phyloP scores from a whole-genome alignment of 1,140 invertebrate species.

The Polypedilum pembai region DNA sequence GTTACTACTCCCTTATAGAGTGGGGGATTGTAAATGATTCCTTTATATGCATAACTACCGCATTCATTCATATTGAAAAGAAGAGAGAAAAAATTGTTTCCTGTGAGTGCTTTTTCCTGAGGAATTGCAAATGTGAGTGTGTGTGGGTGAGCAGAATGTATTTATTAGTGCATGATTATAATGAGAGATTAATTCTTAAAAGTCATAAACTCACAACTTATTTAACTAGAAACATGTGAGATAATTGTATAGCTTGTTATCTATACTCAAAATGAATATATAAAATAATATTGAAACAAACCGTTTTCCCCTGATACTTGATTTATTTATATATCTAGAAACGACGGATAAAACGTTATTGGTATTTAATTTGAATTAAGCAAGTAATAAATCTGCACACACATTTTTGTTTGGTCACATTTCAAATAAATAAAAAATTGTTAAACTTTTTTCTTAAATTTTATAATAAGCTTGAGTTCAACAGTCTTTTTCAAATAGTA shows the following conservation, averaged over 20 bases:
- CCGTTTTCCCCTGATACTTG: too few relatives aligned
- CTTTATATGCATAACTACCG: not conserved
- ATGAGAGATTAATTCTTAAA: not conserved
- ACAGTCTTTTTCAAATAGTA: too few relatives aligned
- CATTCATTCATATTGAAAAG: not conserved
- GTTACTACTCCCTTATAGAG: too few relatives aligned
- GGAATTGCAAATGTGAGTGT: not conserved
- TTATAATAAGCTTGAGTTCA: too few relatives aligned
- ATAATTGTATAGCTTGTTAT: not conserved
- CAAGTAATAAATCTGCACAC: too few relatives aligned
- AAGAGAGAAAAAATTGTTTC: not conserved
- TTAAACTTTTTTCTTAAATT: too few relatives aligned
- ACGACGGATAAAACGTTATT: too few relatives aligned
- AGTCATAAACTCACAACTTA: not conserved
- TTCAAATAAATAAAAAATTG: too few relatives aligned
- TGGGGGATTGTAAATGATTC: constrained; percentile 7
- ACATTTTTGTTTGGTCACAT: too few relatives aligned
- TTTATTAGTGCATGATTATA: constrained; percentile 13
- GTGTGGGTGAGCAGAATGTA: not conserved
- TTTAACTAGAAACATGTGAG: not conserved
- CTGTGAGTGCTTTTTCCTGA: not conserved
- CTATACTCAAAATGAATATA: not conserved
- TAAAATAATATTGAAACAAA: too few relatives aligned
- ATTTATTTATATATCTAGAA: too few relatives aligned
- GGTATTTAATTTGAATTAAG: too few relatives aligned